Evolutionary conservation across 1,140 invertebrate species (phyloP).

Genomic region (Cyclina sinensis): DNA sequence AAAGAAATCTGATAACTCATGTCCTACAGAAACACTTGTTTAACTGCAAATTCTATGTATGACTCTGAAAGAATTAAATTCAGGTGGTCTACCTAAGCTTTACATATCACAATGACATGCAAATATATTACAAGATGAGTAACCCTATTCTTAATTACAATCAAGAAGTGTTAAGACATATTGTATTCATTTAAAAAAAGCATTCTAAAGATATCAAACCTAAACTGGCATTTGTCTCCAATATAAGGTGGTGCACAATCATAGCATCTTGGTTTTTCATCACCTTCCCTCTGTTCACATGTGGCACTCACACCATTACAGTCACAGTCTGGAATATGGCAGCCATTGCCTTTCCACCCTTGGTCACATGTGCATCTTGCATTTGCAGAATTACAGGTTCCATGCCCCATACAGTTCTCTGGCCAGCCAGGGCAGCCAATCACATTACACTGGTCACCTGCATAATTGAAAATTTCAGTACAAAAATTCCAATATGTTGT

Average conservation of each 20-base stretch:
- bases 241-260: constrained; percentile 70
- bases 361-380: constrained; percentile 68
- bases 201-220: constrained; percentile 18
- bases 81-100: no score
- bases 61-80: no score
- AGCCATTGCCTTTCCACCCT: constrained; percentile 70
- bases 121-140: no score
- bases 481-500: no score
- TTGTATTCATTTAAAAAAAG: no score
- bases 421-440: constrained; percentile 77
- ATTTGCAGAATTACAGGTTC: constrained; percentile 68
- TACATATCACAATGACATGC: no score
- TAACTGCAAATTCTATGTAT: no score
- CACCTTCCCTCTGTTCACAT: constrained; percentile 58
- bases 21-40: no score
- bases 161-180: no score
- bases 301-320: constrained; percentile 67
- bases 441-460: constrained; percentile 72
- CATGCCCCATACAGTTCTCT: constrained; percentile 69
- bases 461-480: no score
- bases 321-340: constrained; percentile 73
- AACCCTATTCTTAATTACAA: no score
- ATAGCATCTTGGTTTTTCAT: constrained; percentile 66
- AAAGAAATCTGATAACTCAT: not conserved
- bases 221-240: constrained; percentile 71